phyloP scores from a whole-genome alignment of 2,113 vertebrate species.

The Acinonyx jubatus region DNA sequence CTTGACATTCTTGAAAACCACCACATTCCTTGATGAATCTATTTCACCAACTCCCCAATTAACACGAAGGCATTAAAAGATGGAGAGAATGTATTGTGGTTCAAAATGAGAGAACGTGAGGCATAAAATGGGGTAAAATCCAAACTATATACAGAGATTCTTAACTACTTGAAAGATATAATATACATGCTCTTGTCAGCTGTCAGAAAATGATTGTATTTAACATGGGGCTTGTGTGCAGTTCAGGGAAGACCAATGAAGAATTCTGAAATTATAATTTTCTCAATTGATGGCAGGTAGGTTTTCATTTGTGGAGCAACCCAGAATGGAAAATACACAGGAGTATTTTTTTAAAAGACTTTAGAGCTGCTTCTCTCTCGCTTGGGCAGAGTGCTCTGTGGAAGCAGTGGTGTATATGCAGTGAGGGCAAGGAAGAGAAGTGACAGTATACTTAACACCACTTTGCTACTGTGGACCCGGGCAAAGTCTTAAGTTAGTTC shows the following conservation, averaged over 20 bases:
- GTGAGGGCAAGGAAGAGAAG: background rate
- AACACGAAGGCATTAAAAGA: background rate
- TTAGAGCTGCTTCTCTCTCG: background rate
- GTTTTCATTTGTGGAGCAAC: background rate
- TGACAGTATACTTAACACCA: background rate
- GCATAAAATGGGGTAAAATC: background rate
- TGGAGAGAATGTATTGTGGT: background rate
- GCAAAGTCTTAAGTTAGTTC: background rate
- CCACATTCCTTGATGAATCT: background rate
- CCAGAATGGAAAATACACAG: background rate
- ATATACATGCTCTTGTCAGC: background rate
- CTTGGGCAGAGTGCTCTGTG: background rate
- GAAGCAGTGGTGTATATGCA: background rate
- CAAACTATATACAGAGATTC: background rate
- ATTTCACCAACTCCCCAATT: slow-evolving; percentile 10
- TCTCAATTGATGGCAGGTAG: background rate
- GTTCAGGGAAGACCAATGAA: background rate
- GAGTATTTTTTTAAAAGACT: background rate
- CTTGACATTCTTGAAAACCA: background rate
- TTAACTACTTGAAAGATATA: background rate
- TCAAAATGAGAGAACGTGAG: background rate
- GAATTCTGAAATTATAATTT: background rate
- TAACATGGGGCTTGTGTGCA: background rate
- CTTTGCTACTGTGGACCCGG: background rate
- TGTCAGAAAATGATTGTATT: background rate